Evolutionary conservation across 1,140 invertebrate genomes (phyloP).

Genomic region (Ceratina australensis): DNA sequence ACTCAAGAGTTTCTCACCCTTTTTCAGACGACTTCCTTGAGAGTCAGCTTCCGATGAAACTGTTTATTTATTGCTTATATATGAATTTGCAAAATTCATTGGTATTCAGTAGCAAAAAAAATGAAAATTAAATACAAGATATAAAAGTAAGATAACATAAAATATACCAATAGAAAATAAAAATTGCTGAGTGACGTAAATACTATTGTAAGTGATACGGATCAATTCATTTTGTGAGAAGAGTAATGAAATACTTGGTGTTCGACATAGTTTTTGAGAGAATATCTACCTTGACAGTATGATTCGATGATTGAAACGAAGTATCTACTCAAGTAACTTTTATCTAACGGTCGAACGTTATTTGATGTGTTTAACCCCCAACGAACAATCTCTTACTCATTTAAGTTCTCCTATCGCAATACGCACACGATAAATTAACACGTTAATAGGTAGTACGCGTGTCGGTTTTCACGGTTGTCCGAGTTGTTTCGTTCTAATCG

Average conservation of each 20-base stretch:
- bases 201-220: too few species aligned
- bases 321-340: neutral
- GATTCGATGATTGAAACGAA: neutral
- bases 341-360: neutral
- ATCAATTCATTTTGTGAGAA: too few species aligned
- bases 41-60: neutral
- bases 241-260: too few species aligned
- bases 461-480: slow-evolving; percentile 37
- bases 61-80: too few species aligned
- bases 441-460: slow-evolving; percentile 27
- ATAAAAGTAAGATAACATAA: too few species aligned
- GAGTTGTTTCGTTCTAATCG: slow-evolving; percentile 22
- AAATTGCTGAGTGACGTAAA: too few species aligned
- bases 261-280: too few species aligned
- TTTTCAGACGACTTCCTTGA: slow-evolving; percentile 9
- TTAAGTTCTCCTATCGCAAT: neutral
- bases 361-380: neutral
- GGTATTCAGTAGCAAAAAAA: too few species aligned
- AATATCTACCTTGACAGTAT: too few species aligned
- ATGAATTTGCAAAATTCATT: too few species aligned
- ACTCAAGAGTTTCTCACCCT: slow-evolving; percentile 3
- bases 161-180: too few species aligned
- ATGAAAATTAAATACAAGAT: too few species aligned
- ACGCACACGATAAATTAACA: slow-evolving; percentile 35
- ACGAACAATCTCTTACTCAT: neutral